phyloP scores from a whole-genome alignment of 2,113 vertebrate genomes.

The Numenius arquata region DNA sequence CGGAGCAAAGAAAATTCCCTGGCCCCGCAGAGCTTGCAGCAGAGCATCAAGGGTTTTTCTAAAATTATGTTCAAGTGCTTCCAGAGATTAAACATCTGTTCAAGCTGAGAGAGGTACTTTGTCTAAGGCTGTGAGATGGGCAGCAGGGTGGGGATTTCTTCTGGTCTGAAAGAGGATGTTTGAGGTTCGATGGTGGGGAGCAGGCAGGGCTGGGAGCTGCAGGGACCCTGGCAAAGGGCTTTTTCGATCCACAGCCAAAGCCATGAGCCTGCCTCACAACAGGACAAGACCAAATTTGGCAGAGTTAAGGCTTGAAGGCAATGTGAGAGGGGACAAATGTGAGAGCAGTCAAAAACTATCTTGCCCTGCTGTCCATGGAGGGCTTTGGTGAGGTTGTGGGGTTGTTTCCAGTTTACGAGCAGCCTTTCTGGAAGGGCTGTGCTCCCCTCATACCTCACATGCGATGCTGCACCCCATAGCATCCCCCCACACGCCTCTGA shows the following conservation, averaged over 20 bases:
- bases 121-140: background rate
- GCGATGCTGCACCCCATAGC: background rate
- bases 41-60: background rate
- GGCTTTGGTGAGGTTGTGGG: background rate
- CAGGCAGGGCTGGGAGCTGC: background rate
- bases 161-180: background rate
- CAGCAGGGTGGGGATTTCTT: background rate
- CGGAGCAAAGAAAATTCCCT: background rate
- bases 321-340: background rate
- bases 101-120: background rate
- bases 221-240: background rate
- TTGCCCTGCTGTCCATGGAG: background rate
- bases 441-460: background rate
- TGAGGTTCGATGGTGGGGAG: background rate
- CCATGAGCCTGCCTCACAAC: background rate
- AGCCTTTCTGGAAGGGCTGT: background rate
- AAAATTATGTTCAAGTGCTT: background rate
- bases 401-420: background rate
- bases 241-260: background rate
- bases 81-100: background rate
- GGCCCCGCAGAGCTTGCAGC: background rate
- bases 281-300: background rate
- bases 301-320: background rate
- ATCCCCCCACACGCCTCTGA: background rate
- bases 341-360: background rate